Base-by-base conservation (phyloP, 2,888 invertebrate genomes). In the Pachliopta kotzebuea region DNA sequence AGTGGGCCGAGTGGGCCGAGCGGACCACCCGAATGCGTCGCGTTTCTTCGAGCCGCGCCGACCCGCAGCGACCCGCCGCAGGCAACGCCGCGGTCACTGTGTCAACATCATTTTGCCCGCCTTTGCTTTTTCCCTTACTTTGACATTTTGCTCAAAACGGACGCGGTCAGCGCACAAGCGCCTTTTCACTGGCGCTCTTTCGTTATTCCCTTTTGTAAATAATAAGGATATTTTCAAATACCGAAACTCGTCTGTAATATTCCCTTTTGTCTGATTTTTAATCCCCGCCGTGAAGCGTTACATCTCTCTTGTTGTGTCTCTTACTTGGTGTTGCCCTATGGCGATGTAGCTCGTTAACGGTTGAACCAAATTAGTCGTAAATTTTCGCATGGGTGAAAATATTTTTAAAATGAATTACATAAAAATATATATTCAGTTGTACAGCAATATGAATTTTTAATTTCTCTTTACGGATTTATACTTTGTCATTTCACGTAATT, bases 101-200 rank as follows among this genome's bases (percentile, higher is more conserved):
- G 83, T 86, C 85, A 82, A 86, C 83, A 84, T 83, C 84, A 85
- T 85, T 83, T 84, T 76, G 71, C 76, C 71, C 76, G 71, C 72
- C 76, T 76, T 77, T 76, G 74, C 77, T 75, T 78, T 77, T 78
- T 77, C 81, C 84, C 84, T 82, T 74, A 79, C 84, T 84, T 84
- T 88, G 88, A 89, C 88, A 88, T 89, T 90, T 86, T 76, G 79
- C 79, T 82, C 81, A 81, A 84, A 84, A 84, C 79, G 72, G 78
- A 81, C 78, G 78, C 85, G 83, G 81, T 84, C 84, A 78, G 76
- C 76, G 82, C 79, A 79, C 84, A 83, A 77, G 74, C 74, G 74
- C 78, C 81, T 80, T 80, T 83, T 80, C 80, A 81, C 73, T 74
- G 77, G 73, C 75, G 71, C 73, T 70, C 73, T 73, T 70, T 68